phyloP scores from a whole-genome alignment of 2,113 vertebrate genomes.

The Sigmodon hispidus region DNA sequence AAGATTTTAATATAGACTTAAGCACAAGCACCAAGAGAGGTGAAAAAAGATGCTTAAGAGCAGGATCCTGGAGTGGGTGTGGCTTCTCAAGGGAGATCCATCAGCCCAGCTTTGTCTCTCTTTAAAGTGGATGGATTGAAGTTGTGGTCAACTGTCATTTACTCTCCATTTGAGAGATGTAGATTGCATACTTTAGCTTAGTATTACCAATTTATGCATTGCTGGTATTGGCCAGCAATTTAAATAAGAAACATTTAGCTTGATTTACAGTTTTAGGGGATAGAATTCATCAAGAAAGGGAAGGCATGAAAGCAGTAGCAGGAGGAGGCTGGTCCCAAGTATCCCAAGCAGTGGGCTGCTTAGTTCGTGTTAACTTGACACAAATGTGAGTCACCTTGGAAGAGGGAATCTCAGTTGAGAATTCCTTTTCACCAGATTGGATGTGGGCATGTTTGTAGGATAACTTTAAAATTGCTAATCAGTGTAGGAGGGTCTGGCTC shows the following conservation, averaged over 20 bases:
- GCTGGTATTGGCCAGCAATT: neutral
- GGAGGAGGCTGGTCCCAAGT: neutral
- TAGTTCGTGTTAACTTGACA: neutral
- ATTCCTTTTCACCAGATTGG: neutral
- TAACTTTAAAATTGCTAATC: neutral
- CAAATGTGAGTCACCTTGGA: neutral
- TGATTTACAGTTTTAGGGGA: neutral
- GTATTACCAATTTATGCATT: neutral
- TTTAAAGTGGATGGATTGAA: neutral
- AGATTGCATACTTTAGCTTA: neutral
- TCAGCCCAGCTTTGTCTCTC: neutral
- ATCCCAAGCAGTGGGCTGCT: neutral
- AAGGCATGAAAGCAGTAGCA: too few species aligned
- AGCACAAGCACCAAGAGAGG: neutral
- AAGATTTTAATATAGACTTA: neutral
- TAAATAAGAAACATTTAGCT: neutral
- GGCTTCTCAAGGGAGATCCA: neutral
- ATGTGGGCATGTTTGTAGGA: neutral
- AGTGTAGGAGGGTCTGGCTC: neutral
- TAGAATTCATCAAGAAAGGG: neutral
- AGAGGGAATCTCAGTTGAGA: neutral
- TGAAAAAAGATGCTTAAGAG: neutral
- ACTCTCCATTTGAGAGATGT: neutral
- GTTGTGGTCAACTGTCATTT: neutral
- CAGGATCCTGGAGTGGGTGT: neutral